Base-by-base conservation (phyloP, 1,140 invertebrate genomes). In the Lerema accius region DNA sequence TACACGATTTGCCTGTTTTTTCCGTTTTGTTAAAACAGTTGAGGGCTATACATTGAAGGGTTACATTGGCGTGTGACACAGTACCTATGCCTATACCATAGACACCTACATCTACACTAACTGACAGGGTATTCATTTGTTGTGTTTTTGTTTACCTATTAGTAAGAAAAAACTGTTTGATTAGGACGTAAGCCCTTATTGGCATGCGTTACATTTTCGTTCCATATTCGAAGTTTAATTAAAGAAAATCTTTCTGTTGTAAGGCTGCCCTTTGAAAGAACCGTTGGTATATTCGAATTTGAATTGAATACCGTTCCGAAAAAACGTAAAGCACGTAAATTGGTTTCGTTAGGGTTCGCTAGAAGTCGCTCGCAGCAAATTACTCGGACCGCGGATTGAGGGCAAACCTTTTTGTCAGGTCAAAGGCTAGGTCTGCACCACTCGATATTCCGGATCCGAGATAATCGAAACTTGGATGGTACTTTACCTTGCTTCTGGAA, bases 391-490 rank as follows among this genome's bases (percentile, higher is more conserved):
- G n/a, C 48, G 49, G 53, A 71, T 65, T 68, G 63, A 56, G 69
- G 61, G 63, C 65, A 67, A 63, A 67, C 76, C 71, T 80, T 80
- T 79, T 78, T 75, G 78, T 73, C 71, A 73, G 77, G 77, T 80
- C 80, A 82, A 71, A 65, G 70, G 71, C 73, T 71, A 80, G 70
- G 67, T 69, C 65, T 63, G 67, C 69, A 65, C 66, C 76, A 74
- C 76, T 73, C 73, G 66, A 76, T 69, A 66, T 67, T 56, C 51
- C 55, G 63, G 65, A 64, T 66, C 53, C 46, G 53, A 68, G 35
- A 53, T 53, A 53, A 53, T 53, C 50, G 35, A 35, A 53, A 53
- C 35, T 53, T 40, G 16, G 50, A 53, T 37, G 32, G 28, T 17
- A 14, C 48, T 50, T 50, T 11, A n/a, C 15, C 48, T 48, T 32